Evolutionary conservation across 37 sponge, comb jelly and placozoan species (phyloP).

Genomic region (Corticium candelabrum): DNA sequence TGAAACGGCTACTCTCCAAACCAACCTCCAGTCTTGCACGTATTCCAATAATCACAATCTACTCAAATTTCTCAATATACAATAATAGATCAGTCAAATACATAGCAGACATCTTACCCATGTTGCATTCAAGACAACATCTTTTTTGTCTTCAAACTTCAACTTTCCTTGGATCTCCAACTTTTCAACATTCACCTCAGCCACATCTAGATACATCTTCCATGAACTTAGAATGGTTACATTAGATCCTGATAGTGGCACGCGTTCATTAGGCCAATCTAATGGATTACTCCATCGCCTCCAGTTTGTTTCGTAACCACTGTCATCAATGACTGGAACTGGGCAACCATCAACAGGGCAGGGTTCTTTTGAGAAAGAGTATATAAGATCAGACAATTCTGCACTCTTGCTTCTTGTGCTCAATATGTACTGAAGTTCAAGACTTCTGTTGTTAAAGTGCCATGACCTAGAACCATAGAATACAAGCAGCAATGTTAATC

Average conservation of each 20-base stretch:
- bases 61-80: too few species aligned
- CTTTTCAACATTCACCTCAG: constrained; percentile 23
- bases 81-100: not conserved
- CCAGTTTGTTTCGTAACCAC: constrained; percentile 8
- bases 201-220: constrained; percentile 64
- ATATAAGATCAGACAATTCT: constrained; percentile 18
- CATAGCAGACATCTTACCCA: constrained; percentile 20
- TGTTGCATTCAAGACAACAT: constrained; percentile 63
- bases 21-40: constrained; percentile 50
- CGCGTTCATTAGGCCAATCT: constrained; percentile 35
- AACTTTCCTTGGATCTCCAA: constrained; percentile 41
- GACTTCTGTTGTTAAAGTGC: constrained; percentile 56
- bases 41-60: constrained; percentile 57
- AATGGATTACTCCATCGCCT: constrained; percentile 57
- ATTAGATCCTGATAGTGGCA: constrained; percentile 49
- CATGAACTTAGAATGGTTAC: constrained; percentile 45
- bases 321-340: not conserved
- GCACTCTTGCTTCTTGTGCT: constrained; percentile 31
- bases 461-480: constrained; percentile 26
- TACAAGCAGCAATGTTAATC: not conserved
- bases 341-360: constrained; percentile 64
- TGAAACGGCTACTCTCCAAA: constrained; percentile 26
- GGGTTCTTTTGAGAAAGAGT: constrained; percentile 38
- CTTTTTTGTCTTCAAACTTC: constrained; percentile 54
- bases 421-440: constrained; percentile 54